Conservation (phyloP, 2,113 vertebrate genomes). For the Siphamia tubifer region DNA sequence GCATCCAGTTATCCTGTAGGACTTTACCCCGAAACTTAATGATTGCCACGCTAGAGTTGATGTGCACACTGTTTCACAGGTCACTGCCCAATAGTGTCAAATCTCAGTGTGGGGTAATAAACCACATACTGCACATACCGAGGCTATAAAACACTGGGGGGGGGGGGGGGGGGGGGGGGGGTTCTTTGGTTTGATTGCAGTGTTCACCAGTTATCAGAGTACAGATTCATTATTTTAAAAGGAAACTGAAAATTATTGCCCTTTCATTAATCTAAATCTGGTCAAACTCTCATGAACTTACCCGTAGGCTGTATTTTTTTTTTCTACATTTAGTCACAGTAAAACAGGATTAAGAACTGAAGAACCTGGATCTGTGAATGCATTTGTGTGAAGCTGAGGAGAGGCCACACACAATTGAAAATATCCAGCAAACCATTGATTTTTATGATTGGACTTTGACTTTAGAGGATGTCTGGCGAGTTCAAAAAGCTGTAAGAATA, state of each 20-base stretch:
- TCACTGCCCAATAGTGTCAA: not conserved
- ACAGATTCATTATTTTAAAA: too few species aligned
- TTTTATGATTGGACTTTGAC: constrained; percentile 13
- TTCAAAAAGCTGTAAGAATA: constrained; percentile 5
- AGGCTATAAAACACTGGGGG: not conserved
- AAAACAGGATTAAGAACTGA: not conserved
- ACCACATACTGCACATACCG: not conserved
- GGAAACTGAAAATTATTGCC: too few species aligned
- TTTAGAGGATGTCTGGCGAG: not conserved
- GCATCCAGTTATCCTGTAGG: not conserved
- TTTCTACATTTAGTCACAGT: not conserved
- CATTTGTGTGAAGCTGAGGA: not conserved
- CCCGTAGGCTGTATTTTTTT: too few species aligned
- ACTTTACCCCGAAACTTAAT: constrained; percentile 62
- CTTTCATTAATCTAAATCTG: not conserved
- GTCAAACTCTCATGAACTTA: not conserved
- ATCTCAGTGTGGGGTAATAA: not conserved
- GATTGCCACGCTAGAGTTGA: constrained; percentile 35
- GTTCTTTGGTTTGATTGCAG: not conserved
- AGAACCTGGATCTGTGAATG: not conserved
- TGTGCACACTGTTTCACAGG: constrained; percentile 10
- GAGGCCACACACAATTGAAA: not conserved
- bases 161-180: too few species aligned
- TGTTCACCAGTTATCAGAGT: not conserved
- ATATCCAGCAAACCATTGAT: constrained; percentile 3